Percentiles rank a stretch among this genome's conserved stretches.
phyloP scores from a whole-genome alignment of 2,797 vertebrate genomes.

The Rhinogobio ventralis region DNA sequence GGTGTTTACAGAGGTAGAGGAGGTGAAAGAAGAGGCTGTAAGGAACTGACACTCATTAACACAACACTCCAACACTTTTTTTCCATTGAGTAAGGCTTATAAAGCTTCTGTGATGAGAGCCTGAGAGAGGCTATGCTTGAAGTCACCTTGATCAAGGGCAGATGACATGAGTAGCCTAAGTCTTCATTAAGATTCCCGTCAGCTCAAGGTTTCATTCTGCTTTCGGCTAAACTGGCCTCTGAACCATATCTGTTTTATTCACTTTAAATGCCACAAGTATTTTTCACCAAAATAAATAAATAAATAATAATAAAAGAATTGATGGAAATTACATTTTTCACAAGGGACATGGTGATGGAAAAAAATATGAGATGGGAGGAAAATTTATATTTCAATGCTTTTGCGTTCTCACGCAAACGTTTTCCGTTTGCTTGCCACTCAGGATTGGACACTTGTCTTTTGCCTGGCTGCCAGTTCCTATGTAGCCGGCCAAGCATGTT shows the following conservation, averaged over 20 bases:
- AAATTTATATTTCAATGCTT: too few species aligned
- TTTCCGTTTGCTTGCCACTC: too few species aligned
- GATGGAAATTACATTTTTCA: too few species aligned
- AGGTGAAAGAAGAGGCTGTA: neutral
- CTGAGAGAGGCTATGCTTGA: conserved; percentile 4
- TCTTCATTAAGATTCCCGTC: conserved; percentile 33
- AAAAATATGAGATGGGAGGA: too few species aligned
- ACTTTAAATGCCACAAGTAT: neutral
- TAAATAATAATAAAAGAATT: neutral
- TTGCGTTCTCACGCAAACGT: too few species aligned
- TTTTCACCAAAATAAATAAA: neutral
- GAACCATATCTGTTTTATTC: neutral
- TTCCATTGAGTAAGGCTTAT: neutral
- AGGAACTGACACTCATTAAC: conserved; percentile 27
- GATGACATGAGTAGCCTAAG: conserved; percentile 7
- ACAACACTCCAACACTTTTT: neutral
- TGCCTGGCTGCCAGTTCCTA: too few species aligned
- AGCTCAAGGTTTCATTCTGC: neutral
- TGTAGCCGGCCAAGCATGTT: too few species aligned
- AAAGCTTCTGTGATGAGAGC: conserved; percentile 10
- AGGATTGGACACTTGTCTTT: too few species aligned
- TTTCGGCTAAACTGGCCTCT: neutral
- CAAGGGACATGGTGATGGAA: too few species aligned
- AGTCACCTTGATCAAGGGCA: conserved; percentile 42
- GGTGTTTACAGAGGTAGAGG: neutral